These are phyloP conservation scores for Ascaphus truei DNA, from an alignment of 2,113 vertebrate species.

Conservation along the genomic window DNA sequence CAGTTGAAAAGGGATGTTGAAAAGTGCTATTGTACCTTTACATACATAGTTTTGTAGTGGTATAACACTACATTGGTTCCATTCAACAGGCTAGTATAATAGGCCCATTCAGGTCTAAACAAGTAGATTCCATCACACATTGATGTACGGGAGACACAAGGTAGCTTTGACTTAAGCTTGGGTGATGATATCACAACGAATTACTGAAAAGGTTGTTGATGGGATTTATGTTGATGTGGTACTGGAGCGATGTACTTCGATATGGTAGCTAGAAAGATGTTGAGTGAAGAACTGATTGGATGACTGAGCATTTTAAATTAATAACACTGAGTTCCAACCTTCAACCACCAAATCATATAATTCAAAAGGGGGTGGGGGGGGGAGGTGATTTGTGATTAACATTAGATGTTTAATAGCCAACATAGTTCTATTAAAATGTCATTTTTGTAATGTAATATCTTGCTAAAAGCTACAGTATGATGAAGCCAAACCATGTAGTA, in stretches of 20 bases:
- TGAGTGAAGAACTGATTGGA: slow-evolving; percentile 13
- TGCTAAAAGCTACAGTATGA: neutral
- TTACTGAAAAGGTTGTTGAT: slow-evolving; percentile 23
- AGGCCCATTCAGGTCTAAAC: slow-evolving; percentile 25
- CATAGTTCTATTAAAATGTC: neutral
- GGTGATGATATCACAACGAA: slow-evolving; percentile 23
- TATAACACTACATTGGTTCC: slow-evolving; percentile 28
- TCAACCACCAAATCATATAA: neutral
- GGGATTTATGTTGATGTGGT: slow-evolving; percentile 19
- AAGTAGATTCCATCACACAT: slow-evolving; percentile 28
- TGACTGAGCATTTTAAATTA: neutral
- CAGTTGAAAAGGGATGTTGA: slow-evolving; percentile 18
- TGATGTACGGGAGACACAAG: slow-evolving; percentile 23
- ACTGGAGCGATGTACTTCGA: neutral
- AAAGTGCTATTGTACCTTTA: slow-evolving; percentile 21
- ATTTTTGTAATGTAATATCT: neutral
- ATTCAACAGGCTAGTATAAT: slow-evolving; percentile 23
- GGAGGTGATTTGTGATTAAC: neutral
- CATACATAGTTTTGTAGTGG: slow-evolving; percentile 21
- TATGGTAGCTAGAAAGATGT: slow-evolving; percentile 5
- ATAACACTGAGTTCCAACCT: neutral
- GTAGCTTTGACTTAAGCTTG: slow-evolving; percentile 13
- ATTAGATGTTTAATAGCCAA: neutral
- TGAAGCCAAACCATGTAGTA: neutral
- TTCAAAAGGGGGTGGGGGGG: no score